phyloP scores from a whole-genome alignment of 2,797 vertebrate genomes.

The Arrhamphus sclerolepis region DNA sequence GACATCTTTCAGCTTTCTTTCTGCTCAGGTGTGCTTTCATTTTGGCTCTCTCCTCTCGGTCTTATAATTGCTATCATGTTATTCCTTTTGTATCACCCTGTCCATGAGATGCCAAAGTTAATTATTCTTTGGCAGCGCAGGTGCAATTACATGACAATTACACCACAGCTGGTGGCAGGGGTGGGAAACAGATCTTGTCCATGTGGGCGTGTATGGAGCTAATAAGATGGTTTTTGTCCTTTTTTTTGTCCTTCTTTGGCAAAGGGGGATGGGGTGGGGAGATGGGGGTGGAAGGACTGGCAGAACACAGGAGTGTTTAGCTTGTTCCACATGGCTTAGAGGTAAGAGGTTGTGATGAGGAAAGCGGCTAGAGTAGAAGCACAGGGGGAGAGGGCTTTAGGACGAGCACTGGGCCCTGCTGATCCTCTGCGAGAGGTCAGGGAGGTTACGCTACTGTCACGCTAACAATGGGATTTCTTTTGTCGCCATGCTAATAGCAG shows the following conservation, averaged over 20 bases:
- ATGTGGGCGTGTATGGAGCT: conserved; percentile 66
- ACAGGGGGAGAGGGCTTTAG: conserved; percentile 46
- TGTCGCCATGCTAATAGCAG: conserved; percentile 55
- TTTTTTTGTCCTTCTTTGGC: conserved; percentile 22
- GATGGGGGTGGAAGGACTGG: conserved; percentile 29
- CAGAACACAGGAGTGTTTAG: conserved; percentile 51
- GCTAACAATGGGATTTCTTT: conserved; percentile 82
- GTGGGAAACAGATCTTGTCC: conserved; percentile 63
- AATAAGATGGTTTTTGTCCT: conserved; percentile 70
- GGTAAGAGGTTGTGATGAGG: conserved; percentile 64
- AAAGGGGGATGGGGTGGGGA: conserved; percentile 10
- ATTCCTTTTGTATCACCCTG: conserved; percentile 70
- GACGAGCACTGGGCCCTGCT: conserved; percentile 52
- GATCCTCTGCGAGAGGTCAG: conserved; percentile 75
- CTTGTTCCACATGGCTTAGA: conserved; percentile 69
- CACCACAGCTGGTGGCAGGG: conserved; percentile 81
- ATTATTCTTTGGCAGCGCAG: conserved; percentile 81
- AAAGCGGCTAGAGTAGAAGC: conserved; percentile 68
- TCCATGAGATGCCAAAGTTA: conserved; percentile 76
- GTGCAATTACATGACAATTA: conserved; percentile 84
- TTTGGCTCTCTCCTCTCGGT: conserved; percentile 46
- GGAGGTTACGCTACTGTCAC: conserved; percentile 82
- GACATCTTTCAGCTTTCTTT: conserved; percentile 65
- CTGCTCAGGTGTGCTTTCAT: conserved; percentile 69
- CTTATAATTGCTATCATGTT: conserved; percentile 74